Base-by-base conservation (phyloP, 1,140 invertebrate genomes). In the Hypothenemus hampei region DNA sequence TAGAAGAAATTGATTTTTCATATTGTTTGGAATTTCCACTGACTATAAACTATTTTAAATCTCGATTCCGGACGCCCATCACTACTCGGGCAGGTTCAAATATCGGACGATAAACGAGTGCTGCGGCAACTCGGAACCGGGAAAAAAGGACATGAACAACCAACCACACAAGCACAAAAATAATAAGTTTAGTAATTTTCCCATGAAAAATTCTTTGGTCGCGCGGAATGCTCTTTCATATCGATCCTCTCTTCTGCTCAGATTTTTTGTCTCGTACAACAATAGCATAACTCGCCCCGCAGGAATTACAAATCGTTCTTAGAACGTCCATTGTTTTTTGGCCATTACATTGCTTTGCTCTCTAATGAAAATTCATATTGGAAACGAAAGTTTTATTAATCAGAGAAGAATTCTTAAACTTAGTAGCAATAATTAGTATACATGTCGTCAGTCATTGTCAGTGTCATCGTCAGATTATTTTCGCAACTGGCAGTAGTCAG, bases 111-210 rank as follows among this genome's bases (percentile, higher is more conserved):
- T 49, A 39, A 49, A 47, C 15, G 47, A 49, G 10, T 23, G 47
- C 24, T 39, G 24, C 39, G 33, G 47, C 39, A 39, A 49, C 47
- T 37, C 21, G 35, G 35, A 49, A 39, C 1, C 26, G 20, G 16
- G 16, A 49, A 49, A 49, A 49, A 49, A 39, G 40, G 35, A 33
- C 46, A 48, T 45, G n/a, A n/a, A n/a, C n/a, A n/a, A n/a, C n/a
- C 43, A 45, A 18, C 43, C 43, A 48, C 31, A 48, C 46, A 49
- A 49, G 33, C 24, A 49, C 47, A 49, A 49, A 39, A 49, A 37
- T 49, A 49, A 49, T 49, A 49, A 49, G 47, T 39, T 49, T 49
- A 13, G 47, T 39, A 49, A 49, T 49, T 49, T 49, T 49, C 47
- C 47, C 47, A 49, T 49, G 47, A 49, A 49, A 49, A 49, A 49